Evolutionary conservation across 2,113 vertebrate genomes (phyloP).

Genomic region (Campylomormyrus tamandua): DNA sequence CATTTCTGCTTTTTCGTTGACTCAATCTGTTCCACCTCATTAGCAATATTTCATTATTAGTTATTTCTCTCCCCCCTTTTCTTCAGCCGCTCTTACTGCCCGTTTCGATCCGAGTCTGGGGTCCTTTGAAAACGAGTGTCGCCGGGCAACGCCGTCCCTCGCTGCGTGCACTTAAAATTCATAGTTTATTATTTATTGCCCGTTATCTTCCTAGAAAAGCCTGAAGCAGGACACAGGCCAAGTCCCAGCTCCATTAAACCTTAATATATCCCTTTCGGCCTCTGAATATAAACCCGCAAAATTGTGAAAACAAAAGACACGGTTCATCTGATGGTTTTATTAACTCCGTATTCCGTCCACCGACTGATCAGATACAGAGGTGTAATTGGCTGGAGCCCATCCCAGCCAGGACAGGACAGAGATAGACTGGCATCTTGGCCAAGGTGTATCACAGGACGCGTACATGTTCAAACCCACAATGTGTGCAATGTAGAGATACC

Average conservation of each 20-base stretch:
- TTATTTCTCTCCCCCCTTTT: not conserved
- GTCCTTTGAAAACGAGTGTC: not conserved
- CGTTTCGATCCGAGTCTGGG: not conserved
- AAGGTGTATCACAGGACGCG: not conserved
- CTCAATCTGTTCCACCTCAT: conserved; percentile 6
- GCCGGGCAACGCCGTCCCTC: not conserved
- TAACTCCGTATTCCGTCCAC: not conserved
- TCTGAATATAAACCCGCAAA: not conserved
- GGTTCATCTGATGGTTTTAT: not conserved
- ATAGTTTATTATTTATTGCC: not conserved
- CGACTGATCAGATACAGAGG: not conserved
- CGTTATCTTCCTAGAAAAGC: not conserved
- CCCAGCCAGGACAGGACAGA: not conserved
- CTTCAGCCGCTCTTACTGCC: not conserved
- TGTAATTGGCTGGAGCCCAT: not conserved
- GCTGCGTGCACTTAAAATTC: not conserved
- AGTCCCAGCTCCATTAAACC: not conserved
- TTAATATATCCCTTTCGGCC: not conserved
- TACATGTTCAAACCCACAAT: not conserved
- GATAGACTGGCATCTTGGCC: not conserved
- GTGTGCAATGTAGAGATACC: not conserved
- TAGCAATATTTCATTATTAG: conserved; percentile 5
- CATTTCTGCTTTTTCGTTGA: not conserved
- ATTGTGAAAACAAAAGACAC: not conserved
- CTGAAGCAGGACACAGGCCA: not conserved